phyloP scores from a whole-genome alignment of 2,113 vertebrate species.

The Gobiocypris rarus region DNA sequence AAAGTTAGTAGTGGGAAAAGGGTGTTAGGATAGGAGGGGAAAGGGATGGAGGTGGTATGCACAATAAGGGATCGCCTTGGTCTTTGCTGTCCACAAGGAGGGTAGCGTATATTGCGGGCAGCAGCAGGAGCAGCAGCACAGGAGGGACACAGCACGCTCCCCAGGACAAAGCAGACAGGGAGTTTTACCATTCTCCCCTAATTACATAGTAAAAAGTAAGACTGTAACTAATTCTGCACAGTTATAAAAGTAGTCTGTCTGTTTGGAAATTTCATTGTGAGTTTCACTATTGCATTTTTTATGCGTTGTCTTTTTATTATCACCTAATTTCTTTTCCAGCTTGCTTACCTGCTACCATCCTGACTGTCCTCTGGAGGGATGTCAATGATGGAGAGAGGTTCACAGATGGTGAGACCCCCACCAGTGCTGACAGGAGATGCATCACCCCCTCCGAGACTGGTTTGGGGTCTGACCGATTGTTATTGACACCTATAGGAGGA shows the following conservation, averaged over 20 bases:
- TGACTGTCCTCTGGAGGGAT: slow-evolving; percentile 72
- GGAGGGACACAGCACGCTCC: slow-evolving; percentile 69
- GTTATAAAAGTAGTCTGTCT: neutral
- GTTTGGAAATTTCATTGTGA: no score
- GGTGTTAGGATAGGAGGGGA: neutral
- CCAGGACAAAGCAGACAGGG: slow-evolving; percentile 69
- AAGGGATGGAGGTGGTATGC: slow-evolving; percentile 29
- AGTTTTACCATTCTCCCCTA: slow-evolving; percentile 73
- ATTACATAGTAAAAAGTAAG: slow-evolving; percentile 35
- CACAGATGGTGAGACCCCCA: slow-evolving; percentile 51
- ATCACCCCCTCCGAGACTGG: slow-evolving; percentile 63
- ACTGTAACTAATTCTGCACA: neutral
- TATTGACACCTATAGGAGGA: slow-evolving; percentile 57
- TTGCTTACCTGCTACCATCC: slow-evolving; percentile 83
- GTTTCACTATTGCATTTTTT: neutral
- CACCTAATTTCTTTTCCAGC: neutral
- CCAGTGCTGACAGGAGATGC: slow-evolving; percentile 59
- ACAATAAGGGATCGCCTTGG: slow-evolving; percentile 52
- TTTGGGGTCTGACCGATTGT: slow-evolving; percentile 66
- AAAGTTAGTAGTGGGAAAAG: slow-evolving; percentile 14
- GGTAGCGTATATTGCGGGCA: slow-evolving; percentile 53
- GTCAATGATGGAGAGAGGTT: slow-evolving; percentile 64
- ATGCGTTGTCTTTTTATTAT: neutral
- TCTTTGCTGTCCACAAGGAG: slow-evolving; percentile 58
- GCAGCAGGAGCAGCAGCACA: slow-evolving; percentile 73